Percentiles rank a stretch among this genome's conserved stretches.
Conservation (phyloP, 2,888 invertebrate genomes). For the Nomada goodeniana region DNA sequence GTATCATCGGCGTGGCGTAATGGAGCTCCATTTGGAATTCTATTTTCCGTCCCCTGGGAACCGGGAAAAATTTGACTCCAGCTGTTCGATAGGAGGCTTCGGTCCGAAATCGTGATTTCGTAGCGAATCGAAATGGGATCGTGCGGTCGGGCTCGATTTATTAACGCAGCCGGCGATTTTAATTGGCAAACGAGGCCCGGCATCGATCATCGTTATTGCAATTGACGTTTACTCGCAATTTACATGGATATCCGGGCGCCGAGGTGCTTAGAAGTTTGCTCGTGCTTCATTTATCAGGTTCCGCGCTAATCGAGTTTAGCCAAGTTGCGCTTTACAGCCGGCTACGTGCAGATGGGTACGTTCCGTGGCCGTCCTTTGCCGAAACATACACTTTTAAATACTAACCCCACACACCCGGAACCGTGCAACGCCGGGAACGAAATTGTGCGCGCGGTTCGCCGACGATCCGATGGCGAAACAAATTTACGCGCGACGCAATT, state of each 20-base stretch:
- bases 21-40: no score
- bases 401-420: no score
- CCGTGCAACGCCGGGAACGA: background rate
- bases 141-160: no score
- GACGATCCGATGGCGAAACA: background rate
- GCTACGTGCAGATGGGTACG: slow-evolving; percentile 36
- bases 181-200: slow-evolving; percentile 37
- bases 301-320: slow-evolving; percentile 70
- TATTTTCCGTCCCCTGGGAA: background rate
- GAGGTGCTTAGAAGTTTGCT: slow-evolving; percentile 64
- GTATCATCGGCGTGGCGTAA: no score
- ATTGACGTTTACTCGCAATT: slow-evolving; percentile 58
- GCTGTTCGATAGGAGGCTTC: background rate
- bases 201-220: slow-evolving; percentile 69
- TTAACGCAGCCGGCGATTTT: slow-evolving; percentile 6
- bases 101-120: background rate
- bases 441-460: background rate
- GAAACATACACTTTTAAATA: no score
- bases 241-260: slow-evolving; percentile 58
- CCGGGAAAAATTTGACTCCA: background rate
- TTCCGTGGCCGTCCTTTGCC: background rate
- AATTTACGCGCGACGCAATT: background rate
- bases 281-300: slow-evolving; percentile 72
- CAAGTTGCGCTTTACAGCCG: slow-evolving; percentile 60
- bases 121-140: background rate